phyloP scores from a whole-genome alignment of 2,888 invertebrate species.

The Drosophila lutescens region DNA sequence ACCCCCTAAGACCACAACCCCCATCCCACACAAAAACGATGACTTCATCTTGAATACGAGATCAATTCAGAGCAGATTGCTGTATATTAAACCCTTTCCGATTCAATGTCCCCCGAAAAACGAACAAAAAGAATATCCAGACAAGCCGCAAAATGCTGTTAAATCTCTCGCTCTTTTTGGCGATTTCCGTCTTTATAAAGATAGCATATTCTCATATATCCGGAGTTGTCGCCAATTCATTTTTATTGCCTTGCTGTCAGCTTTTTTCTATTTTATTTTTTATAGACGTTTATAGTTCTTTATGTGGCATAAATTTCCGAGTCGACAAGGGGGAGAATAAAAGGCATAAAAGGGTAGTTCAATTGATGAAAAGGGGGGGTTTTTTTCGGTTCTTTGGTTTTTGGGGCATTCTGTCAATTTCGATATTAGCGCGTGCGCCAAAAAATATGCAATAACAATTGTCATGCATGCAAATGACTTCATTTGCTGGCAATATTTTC shows the following conservation, averaged over 20 bases:
- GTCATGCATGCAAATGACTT: slow-evolving; percentile 83
- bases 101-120: not conserved
- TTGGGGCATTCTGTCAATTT: slow-evolving; percentile 70
- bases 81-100: slow-evolving; percentile 24
- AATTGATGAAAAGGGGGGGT: slow-evolving; percentile 40
- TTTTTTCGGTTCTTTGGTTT: slow-evolving; percentile 1
- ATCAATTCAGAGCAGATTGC: slow-evolving; percentile 25
- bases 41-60: slow-evolving; percentile 25
- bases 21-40: not conserved
- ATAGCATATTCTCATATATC: slow-evolving; percentile 78
- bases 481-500: slow-evolving; percentile 62
- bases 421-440: slow-evolving; percentile 73
- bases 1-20: not conserved
- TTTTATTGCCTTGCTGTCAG: slow-evolving; percentile 65
- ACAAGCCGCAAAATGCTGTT: slow-evolving; percentile 45
- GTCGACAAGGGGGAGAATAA: slow-evolving; percentile 32
- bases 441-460: slow-evolving; percentile 78
- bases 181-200: slow-evolving; percentile 44
- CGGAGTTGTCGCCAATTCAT: slow-evolving; percentile 72
- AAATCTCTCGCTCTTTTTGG: slow-evolving; percentile 33
- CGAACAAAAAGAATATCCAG: slow-evolving; percentile 16
- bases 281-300: slow-evolving; percentile 80
- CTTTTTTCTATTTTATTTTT: slow-evolving; percentile 46
- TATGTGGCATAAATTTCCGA: slow-evolving; percentile 50
- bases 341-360: slow-evolving; percentile 65